phyloP scores from a whole-genome alignment of 2,797 vertebrate species.

The Sciurus vulgaris region DNA sequence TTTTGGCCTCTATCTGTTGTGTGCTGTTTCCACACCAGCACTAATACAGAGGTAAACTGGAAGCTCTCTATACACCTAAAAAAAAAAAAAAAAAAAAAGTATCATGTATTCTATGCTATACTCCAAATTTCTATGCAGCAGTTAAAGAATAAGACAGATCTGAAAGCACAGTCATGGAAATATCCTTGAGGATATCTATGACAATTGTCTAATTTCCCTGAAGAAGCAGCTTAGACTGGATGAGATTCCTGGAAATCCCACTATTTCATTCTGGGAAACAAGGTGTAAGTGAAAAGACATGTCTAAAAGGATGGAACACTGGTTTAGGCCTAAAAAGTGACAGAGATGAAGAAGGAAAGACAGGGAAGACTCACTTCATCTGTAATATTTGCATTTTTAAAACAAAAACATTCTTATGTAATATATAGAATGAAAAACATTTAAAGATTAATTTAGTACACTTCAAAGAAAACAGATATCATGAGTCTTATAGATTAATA shows the following conservation, averaged over 20 bases:
- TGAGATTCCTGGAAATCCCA: background rate
- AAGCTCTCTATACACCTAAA: background rate
- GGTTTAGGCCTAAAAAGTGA: background rate
- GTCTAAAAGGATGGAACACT: background rate
- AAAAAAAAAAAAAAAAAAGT: background rate
- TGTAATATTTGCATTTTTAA: background rate
- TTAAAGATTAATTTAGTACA: background rate
- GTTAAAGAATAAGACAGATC: constrained; percentile 18
- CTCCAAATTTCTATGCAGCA: background rate
- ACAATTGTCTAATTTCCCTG: background rate
- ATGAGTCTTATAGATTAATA: background rate
- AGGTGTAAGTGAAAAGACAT: background rate
- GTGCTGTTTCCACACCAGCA: background rate
- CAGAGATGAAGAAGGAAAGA: background rate
- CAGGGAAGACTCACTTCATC: background rate
- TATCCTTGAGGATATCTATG: background rate
- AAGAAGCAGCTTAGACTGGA: background rate
- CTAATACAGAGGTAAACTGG: background rate
- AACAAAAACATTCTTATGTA: background rate
- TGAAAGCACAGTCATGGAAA: background rate
- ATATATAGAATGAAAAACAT: constrained; percentile 7
- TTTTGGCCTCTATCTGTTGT: background rate
- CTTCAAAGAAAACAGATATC: constrained; percentile 1
- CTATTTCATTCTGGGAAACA: background rate
- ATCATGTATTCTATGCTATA: background rate